phyloP scores from a whole-genome alignment of 2,888 invertebrate species.

The Lasioglossum villosulum region DNA sequence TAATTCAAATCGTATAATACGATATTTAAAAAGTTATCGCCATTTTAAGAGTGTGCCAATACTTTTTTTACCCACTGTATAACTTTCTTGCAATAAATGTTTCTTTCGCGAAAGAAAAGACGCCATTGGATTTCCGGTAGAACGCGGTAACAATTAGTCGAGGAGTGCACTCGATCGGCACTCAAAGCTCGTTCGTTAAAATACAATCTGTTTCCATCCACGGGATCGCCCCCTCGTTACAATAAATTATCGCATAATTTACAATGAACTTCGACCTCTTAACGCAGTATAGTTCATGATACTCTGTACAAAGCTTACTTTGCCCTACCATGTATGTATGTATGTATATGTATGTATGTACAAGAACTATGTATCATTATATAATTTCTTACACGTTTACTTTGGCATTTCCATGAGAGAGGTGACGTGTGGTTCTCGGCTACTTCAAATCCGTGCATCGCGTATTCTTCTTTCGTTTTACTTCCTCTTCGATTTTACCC shows the following conservation, averaged over 20 bases:
- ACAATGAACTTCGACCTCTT: conserved; percentile 65
- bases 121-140: conserved; percentile 26
- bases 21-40: too few relatives aligned
- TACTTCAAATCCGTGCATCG: conserved; percentile 75
- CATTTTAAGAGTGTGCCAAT: too few relatives aligned
- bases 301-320: conserved; percentile 82
- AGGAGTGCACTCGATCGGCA: conserved; percentile 71
- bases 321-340: conserved; percentile 60
- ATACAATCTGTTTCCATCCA: conserved; percentile 74
- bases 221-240: conserved; percentile 46
- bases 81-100: background rate
- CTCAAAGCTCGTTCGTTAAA: conserved; percentile 81
- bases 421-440: conserved; percentile 56
- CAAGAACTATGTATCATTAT: conserved; percentile 49
- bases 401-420: conserved; percentile 70
- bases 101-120: background rate
- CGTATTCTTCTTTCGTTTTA: conserved; percentile 42
- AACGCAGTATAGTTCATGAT: conserved; percentile 72
- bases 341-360: conserved; percentile 63
- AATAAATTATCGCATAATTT: conserved; percentile 65
- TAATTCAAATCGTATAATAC: too few relatives aligned
- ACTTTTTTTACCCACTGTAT: too few relatives aligned
- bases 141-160: conserved; percentile 74
- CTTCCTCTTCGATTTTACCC: conserved; percentile 22
- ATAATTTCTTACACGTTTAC: conserved; percentile 66